Conservation (phyloP, 2,113 vertebrate species). For the Archocentrus centrarchus region DNA sequence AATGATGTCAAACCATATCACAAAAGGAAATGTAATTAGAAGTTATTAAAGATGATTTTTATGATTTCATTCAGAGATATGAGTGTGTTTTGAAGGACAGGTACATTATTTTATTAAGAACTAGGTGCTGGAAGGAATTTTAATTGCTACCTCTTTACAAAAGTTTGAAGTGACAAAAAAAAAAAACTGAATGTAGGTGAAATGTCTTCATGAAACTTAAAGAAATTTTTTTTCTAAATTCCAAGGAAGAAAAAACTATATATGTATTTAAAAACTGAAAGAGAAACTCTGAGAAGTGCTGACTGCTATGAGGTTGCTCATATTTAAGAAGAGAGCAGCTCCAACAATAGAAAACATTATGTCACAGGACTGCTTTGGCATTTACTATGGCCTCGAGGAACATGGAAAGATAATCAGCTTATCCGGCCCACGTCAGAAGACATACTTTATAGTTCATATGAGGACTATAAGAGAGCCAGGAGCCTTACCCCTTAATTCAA, state of each 20-base stretch:
- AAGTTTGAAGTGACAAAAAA: background rate
- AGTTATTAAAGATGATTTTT: background rate
- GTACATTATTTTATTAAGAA: background rate
- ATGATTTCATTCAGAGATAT: background rate
- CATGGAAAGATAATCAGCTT: constrained; percentile 36
- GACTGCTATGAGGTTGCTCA: background rate
- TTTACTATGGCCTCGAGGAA: constrained; percentile 23
- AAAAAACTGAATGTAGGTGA: background rate
- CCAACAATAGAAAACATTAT: constrained; percentile 31
- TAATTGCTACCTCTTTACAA: background rate
- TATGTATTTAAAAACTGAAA: background rate
- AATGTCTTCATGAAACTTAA: too few relatives aligned
- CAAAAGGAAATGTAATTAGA: background rate
- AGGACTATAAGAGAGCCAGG: constrained; percentile 2
- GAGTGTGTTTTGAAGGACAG: background rate
- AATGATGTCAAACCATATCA: background rate
- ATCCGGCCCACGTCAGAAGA: background rate
- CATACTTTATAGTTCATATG: background rate
- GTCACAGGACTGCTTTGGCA: background rate
- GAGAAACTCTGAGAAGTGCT: background rate
- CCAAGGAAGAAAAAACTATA: background rate
- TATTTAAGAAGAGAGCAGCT: background rate
- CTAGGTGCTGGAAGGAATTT: background rate
- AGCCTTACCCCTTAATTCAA: background rate
- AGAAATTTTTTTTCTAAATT: too few relatives aligned